These are phyloP conservation scores for Orbicella faveolata DNA, from an alignment of 64 coral and sea anemone species.

Conservation along the genomic window DNA sequence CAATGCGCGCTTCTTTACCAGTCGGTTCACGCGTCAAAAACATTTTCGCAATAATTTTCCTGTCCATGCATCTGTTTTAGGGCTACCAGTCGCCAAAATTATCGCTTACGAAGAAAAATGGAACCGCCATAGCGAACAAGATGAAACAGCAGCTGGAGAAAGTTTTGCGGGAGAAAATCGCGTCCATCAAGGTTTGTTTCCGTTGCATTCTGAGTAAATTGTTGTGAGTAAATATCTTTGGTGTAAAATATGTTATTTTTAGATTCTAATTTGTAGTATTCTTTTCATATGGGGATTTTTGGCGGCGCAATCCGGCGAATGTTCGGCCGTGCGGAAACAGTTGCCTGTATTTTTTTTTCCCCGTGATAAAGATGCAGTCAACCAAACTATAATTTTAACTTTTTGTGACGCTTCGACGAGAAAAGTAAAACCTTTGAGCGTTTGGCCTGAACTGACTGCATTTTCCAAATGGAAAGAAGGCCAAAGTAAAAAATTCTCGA, in stretches of 20 bases:
- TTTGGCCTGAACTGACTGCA: background rate
- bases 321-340: too few relatives aligned
- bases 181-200: conserved; percentile 80
- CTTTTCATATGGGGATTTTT: too few relatives aligned
- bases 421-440: background rate
- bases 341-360: background rate
- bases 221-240: conserved; percentile 61
- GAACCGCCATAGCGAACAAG: conserved; percentile 42
- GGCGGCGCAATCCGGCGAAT: background rate
- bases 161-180: conserved; percentile 57
- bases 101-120: conserved; percentile 30
- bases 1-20: conserved; percentile 55
- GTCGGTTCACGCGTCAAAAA: conserved; percentile 32
- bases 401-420: background rate
- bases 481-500: background rate
- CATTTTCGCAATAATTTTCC: background rate
- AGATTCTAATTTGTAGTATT: conserved; percentile 8
- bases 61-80: conserved; percentile 57
- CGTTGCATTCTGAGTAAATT: conserved; percentile 48
- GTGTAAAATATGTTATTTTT: conserved; percentile 44
- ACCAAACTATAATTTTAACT: background rate
- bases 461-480: background rate
- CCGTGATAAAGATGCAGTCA: background rate
- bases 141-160: conserved; percentile 41
- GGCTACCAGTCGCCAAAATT: background rate